Evolutionary conservation across 2,113 vertebrate genomes (phyloP), one percentile per base, ranked within the genome.

Genomic region (Xiphorhynchus elegans): DNA sequence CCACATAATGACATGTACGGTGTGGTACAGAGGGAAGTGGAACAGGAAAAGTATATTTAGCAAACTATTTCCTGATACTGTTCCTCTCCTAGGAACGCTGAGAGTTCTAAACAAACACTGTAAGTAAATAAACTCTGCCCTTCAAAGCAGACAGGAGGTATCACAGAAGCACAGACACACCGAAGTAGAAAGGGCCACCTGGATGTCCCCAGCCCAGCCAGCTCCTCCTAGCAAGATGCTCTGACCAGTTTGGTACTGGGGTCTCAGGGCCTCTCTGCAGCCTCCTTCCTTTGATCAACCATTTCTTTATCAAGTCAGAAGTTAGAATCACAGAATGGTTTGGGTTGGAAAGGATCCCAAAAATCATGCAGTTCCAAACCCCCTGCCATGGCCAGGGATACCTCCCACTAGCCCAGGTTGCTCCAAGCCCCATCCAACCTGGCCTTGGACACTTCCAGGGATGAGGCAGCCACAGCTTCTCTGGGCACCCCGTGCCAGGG

Each of bases 361-460:
- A 82, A 68, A 21, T 47, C 13, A 40, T 7, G 16, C 29, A 0
- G 2, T 35, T 8, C 5, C 44, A 50, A 50, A 20, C 4, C 15
- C 26, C 28, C 17, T 74, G 26, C 60, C 24, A 46, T 17, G 13
- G 35, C 60, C 59, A 81, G 31, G 58, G 37, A 52, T 23, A n/a
- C 28, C 39, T 44, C 39, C 6, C 53, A n/a, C 46, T 9, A 0
- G 1, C 44, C 44, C 77, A 81, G 23, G 11, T 0, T 44, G 44
- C 37, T 67, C 77, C 37, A 11, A 58, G 6, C 17, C 35, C 7
- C 0, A 0, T 37, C 37, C 50, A 73, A 0, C 44, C 44, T 52
- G 53, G 28, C 23, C 46, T 52, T 2, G 77, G 31, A 1, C 77
- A 52, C 10, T 74, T 0, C 8, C 52, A 81, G 44, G 59, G 44